Evolutionary conservation across 2,888 invertebrate species (phyloP), one percentile per base, ranked within the genome.

Genomic region (Ophion obscuratus): DNA sequence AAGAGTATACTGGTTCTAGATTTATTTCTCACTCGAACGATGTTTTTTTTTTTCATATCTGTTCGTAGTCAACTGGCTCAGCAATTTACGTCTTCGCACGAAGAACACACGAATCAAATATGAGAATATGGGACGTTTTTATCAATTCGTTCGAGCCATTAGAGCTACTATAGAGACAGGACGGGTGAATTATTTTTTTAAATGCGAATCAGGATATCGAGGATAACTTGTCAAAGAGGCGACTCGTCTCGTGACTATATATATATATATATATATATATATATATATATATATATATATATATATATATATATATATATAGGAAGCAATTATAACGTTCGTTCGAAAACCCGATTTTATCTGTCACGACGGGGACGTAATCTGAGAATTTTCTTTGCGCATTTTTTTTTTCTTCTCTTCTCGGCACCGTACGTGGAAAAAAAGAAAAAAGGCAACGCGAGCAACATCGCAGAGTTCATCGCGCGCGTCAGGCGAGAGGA

Each of bases 251-350:
- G 76, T 66, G 64, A 36, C 31, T 44, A 20, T 40, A 10, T n/a
- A 24, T 40, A 20, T 70, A 14, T 70, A 70, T 24, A 47, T 57
- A 64, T 24, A 62, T n/a, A n/a, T n/a, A n/a, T n/a, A n/a, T n/a
- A n/a, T n/a, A n/a, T n/a, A n/a, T n/a, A n/a, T n/a, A n/a, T n/a
- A n/a, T n/a, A n/a, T n/a, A n/a, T n/a, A n/a, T n/a, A n/a, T n/a
- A n/a, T n/a, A n/a, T 44, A 20, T 40, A 10, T n/a, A 24, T 40
- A 20, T 70, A 14, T 70, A 70, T 24, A 47, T 57, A 64, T 24
- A 62, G 57, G 70, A 66, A 62, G 85, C 80, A 83, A 86, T 86
- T 83, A 81, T 81, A 83, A 83, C 47, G 75, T 67, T 31, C 36
- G 80, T 80, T 86, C 77, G 86, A 57, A 44, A 76, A 76, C 61